Conservation (phyloP, 2,888 invertebrate species). For the Cylindroiulus punctatus region DNA sequence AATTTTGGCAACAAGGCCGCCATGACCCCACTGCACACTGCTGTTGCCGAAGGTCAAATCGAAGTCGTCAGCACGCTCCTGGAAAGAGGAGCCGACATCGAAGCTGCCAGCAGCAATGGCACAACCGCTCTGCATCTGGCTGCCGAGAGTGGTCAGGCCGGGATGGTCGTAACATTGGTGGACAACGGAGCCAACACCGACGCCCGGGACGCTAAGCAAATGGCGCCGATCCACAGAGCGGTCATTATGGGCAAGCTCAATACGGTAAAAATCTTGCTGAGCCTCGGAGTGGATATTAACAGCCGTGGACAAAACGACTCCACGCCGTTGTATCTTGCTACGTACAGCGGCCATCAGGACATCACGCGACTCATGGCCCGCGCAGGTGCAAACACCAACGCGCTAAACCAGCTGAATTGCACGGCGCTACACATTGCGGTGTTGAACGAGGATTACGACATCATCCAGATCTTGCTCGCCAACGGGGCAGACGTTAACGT, state of each 20-base stretch:
- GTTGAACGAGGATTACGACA: conserved; percentile 10
- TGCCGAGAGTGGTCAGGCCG: neutral
- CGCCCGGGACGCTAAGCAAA: neutral
- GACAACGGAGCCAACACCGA: neutral
- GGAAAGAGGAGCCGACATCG: conserved; percentile 47
- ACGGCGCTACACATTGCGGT: conserved; percentile 49
- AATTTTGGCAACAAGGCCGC: neutral
- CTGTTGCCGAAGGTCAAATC: neutral
- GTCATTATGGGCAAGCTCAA: neutral
- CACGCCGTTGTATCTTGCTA: conserved; percentile 68
- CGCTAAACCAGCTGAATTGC: neutral
- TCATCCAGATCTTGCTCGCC: neutral
- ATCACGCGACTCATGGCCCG: neutral
- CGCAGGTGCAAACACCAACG: conserved; percentile 12
- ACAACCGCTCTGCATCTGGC: conserved; percentile 35
- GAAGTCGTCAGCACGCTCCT: conserved; percentile 59
- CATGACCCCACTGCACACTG: conserved; percentile 14
- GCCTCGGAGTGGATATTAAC: neutral
- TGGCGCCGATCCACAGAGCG: conserved; percentile 43
- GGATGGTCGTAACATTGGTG: conserved; percentile 4
- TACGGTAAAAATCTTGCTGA: conserved; percentile 58
- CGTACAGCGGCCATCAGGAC: conserved; percentile 63
- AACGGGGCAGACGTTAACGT: conserved; percentile 44
- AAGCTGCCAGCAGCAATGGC: neutral
- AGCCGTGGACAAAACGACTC: neutral